A percentile compares a stretch with the other conserved stretches of the same genome.
These are phyloP conservation scores for Gastrophryne carolinensis DNA, from an alignment of 2,797 vertebrate species.

Conservation along the genomic window DNA sequence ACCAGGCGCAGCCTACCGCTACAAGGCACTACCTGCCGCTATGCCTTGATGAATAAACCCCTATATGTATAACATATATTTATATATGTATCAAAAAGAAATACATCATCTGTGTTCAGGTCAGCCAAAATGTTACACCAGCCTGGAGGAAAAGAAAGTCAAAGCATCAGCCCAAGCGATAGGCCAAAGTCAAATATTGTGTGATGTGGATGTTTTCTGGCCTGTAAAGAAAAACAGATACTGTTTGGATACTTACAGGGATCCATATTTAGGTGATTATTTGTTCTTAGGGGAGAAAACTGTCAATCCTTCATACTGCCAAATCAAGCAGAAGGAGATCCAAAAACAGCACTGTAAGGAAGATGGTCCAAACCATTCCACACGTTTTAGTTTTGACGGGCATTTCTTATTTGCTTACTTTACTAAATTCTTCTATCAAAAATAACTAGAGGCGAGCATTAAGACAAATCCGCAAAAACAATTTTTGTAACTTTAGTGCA, in stretches of 20 bases:
- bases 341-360: background rate
- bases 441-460: too few relatives aligned
- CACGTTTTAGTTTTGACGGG: too few relatives aligned
- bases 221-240: background rate
- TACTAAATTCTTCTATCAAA: too few relatives aligned
- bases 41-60: too few relatives aligned
- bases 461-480: too few relatives aligned
- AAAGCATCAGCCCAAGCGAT: background rate
- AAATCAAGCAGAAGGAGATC: background rate
- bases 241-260: background rate
- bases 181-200: background rate
- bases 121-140: slow-evolving; percentile 18
- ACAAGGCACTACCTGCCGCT: too few relatives aligned
- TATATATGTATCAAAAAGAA: slow-evolving; percentile 2
- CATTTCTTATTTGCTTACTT: too few relatives aligned
- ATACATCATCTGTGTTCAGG: background rate
- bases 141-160: background rate
- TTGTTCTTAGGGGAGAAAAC: background rate
- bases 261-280: background rate
- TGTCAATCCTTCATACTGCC: background rate
- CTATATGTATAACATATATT: too few relatives aligned
- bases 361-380: too few relatives aligned
- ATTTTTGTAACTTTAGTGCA: too few relatives aligned
- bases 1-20: too few relatives aligned
- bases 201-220: background rate